Evolutionary conservation across 1,140 invertebrate species (phyloP).

Genomic region (Micrasema minimum): DNA sequence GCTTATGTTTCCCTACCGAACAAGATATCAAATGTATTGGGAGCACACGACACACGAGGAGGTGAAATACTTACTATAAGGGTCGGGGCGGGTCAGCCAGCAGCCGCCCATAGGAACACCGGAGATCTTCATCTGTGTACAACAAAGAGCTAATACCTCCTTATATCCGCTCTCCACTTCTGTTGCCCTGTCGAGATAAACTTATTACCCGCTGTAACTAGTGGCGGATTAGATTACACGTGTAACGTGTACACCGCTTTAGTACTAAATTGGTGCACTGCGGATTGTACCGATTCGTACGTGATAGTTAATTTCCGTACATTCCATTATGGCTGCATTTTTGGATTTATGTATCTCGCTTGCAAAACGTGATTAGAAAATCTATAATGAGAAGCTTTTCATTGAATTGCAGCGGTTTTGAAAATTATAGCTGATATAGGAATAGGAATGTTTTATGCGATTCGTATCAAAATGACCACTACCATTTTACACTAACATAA

Average conservation of each 20-base stretch:
- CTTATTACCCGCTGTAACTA: slow-evolving; percentile 39
- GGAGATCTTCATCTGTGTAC: slow-evolving; percentile 45
- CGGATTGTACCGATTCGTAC: slow-evolving; percentile 8
- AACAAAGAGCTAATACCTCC: slow-evolving; percentile 45
- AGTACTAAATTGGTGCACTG: slow-evolving; percentile 25
- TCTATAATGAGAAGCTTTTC: no score
- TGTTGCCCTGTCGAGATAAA: slow-evolving; percentile 42
- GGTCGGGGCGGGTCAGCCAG: slow-evolving; percentile 42
- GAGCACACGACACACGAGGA: slow-evolving; percentile 45
- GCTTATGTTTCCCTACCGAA: slow-evolving; percentile 38
- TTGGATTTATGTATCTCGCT: no score
- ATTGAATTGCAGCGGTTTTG: no score
- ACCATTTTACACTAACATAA: no score
- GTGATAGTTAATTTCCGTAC: no score
- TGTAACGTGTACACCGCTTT: slow-evolving; percentile 6
- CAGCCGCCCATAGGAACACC: slow-evolving; percentile 31
- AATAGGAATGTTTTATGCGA: no score
- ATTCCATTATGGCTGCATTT: no score
- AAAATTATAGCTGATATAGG: no score
- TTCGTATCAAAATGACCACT: no score
- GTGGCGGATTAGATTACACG: slow-evolving; percentile 40
- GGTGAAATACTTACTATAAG: slow-evolving; percentile 17
- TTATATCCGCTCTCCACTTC: slow-evolving; percentile 32
- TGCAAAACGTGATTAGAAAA: no score
- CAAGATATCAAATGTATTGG: slow-evolving; percentile 37